Evolutionary conservation across 2,888 invertebrate genomes (phyloP).

Genomic region (Conistra vaccinii): DNA sequence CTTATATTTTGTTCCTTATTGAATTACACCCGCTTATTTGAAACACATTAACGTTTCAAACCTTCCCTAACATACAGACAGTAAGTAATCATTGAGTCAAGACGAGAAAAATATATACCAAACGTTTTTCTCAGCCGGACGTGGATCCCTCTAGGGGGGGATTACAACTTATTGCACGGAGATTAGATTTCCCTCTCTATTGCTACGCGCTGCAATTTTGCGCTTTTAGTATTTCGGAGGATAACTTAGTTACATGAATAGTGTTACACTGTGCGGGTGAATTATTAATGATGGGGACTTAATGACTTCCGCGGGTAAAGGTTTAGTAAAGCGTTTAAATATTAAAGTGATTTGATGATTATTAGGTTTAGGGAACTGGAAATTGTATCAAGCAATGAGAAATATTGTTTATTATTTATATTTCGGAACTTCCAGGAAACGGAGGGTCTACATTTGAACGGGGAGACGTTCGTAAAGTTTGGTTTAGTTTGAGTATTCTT

Average conservation of each 20-base stretch:
- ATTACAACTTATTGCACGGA: constrained; percentile 69
- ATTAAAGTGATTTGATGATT: constrained; percentile 7
- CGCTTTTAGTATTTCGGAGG: constrained; percentile 55
- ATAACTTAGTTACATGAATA: constrained; percentile 64
- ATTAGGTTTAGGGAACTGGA: background rate
- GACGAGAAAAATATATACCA: constrained; percentile 15
- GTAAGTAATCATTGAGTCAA: constrained; percentile 32
- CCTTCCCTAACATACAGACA: background rate
- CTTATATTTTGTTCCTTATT: no score
- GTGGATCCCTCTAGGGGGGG: constrained; percentile 46
- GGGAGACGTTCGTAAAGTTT: background rate
- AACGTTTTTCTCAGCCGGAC: constrained; percentile 18
- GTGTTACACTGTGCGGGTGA: constrained; percentile 43
- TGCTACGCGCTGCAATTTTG: constrained; percentile 56
- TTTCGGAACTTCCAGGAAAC: background rate
- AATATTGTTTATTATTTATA: constrained; percentile 4
- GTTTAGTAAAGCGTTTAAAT: constrained; percentile 10
- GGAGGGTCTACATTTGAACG: background rate
- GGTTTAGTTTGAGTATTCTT: background rate
- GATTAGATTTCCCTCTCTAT: constrained; percentile 68
- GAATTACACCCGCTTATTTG: background rate
- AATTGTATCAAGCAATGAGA: background rate
- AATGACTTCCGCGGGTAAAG: constrained; percentile 28
- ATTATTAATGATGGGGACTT: constrained; percentile 51
- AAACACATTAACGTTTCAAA: constrained; percentile 2